Percentiles rank a stretch among this genome's conserved stretches.
These are phyloP conservation scores for Euplexia lucipara DNA, from an alignment of 2,888 invertebrate genomes.

Conservation along the genomic window DNA sequence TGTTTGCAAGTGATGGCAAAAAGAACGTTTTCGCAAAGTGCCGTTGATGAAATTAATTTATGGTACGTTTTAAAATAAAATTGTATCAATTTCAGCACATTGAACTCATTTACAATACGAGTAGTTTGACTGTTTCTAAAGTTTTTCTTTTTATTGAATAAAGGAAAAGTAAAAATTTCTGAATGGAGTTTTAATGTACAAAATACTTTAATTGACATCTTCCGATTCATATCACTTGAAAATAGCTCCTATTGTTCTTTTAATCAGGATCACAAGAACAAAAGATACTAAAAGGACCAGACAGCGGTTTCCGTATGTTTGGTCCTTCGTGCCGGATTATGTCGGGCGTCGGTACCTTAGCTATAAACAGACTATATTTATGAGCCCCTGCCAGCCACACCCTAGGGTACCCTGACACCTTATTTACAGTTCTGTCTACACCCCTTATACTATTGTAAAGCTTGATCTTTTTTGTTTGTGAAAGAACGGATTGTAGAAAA, in stretches of 20 bases:
- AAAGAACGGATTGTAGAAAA: conserved; percentile 26
- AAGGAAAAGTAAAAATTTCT: no score
- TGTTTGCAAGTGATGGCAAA: conserved; percentile 19
- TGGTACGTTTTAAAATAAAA: not conserved
- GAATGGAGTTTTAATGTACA: not conserved
- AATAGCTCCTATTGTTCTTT: conserved; percentile 11
- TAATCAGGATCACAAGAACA: conserved; percentile 27
- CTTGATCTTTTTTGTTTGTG: conserved; percentile 4
- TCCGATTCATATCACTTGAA: not conserved
- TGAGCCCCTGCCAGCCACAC: conserved; percentile 16
- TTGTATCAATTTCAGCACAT: not conserved
- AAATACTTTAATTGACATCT: not conserved
- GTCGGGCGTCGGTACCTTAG: conserved; percentile 21
- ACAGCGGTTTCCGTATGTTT: conserved; percentile 24
- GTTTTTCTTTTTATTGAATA: no score
- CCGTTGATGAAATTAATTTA: conserved; percentile 2
- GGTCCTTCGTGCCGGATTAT: conserved; percentile 34
- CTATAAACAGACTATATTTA: conserved; percentile 59
- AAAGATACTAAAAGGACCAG: conserved; percentile 2
- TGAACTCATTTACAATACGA: not conserved
- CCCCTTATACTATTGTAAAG: not conserved
- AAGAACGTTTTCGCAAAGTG: not conserved
- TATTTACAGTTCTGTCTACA: conserved; percentile 30
- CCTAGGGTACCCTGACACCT: conserved; percentile 11
- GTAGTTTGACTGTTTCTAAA: no score